phyloP scores from a whole-genome alignment of 2,113 vertebrate genomes.

The Haemorhous mexicanus region DNA sequence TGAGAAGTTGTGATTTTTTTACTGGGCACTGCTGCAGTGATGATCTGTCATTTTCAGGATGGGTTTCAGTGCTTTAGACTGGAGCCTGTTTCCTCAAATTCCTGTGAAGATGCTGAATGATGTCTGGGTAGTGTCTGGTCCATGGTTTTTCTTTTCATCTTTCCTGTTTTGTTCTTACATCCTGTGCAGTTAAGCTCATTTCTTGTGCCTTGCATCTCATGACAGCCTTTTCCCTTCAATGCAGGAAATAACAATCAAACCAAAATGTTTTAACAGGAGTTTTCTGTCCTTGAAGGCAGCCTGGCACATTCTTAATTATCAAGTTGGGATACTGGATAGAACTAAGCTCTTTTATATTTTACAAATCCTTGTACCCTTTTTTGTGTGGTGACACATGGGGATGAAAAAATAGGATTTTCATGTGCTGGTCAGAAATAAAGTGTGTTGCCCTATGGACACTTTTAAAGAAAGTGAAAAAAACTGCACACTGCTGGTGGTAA shows the following conservation, averaged over 20 bases:
- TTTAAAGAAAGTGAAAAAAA: background rate
- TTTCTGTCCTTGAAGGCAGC: conserved; percentile 1
- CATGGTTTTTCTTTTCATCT: conserved; percentile 20
- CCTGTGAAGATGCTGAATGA: background rate
- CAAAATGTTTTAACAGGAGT: conserved; percentile 9
- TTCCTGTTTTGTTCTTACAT: background rate
- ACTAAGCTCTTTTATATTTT: background rate
- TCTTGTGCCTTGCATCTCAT: background rate
- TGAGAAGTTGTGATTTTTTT: background rate
- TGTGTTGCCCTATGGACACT: fast-evolving
- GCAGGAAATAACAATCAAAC: conserved; percentile 14
- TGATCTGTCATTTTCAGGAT: background rate
- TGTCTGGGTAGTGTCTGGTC: background rate
- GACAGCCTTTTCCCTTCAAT: conserved; percentile 11
- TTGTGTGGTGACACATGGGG: background rate
- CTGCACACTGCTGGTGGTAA: background rate
- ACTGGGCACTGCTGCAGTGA: background rate
- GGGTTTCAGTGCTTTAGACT: background rate
- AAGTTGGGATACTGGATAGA: background rate
- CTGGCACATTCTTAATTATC: conserved; percentile 20
- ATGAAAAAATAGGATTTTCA: background rate
- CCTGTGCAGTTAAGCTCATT: background rate
- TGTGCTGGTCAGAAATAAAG: background rate
- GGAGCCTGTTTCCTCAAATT: background rate
- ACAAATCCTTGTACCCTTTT: background rate